Evolutionary conservation across 2,888 invertebrate species (phyloP).

Genomic region (Alcis repandata): DNA sequence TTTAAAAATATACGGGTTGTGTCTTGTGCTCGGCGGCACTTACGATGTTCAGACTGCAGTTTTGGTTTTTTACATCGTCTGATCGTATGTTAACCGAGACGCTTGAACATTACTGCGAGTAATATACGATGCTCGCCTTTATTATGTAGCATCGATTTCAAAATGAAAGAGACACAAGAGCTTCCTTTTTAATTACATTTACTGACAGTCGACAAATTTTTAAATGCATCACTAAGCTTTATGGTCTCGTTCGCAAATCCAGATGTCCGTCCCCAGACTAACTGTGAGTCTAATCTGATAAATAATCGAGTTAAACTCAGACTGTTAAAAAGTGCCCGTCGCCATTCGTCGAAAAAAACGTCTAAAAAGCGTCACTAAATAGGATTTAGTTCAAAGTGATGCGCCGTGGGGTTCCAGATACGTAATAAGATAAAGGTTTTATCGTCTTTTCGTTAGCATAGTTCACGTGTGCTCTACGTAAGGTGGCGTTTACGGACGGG

Average conservation of each 20-base stretch:
- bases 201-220: neutral
- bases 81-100: neutral
- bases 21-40: constrained; percentile 47
- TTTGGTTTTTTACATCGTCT: constrained; percentile 30
- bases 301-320: constrained; percentile 29
- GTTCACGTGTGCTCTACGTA: constrained; percentile 66
- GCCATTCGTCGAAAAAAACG: constrained; percentile 36
- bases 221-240: neutral
- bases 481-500: neutral
- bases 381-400: constrained; percentile 54
- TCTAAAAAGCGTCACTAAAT: constrained; percentile 46
- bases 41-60: constrained; percentile 37
- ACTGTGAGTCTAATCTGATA: constrained; percentile 22
- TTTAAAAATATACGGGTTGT: constrained; percentile 78
- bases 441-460: constrained; percentile 82
- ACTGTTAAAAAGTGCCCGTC: constrained; percentile 26
- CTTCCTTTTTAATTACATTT: neutral
- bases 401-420: constrained; percentile 56
- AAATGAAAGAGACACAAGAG: neutral
- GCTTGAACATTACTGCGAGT: neutral
- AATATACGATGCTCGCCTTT: neutral
- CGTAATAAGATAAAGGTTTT: constrained; percentile 85
- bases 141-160: neutral
- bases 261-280: constrained; percentile 6
- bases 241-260: constrained; percentile 9